Evolutionary conservation across 2,888 invertebrate genomes (phyloP), one percentile per base, ranked within the genome.

Genomic region (Litoditis marina): DNA sequence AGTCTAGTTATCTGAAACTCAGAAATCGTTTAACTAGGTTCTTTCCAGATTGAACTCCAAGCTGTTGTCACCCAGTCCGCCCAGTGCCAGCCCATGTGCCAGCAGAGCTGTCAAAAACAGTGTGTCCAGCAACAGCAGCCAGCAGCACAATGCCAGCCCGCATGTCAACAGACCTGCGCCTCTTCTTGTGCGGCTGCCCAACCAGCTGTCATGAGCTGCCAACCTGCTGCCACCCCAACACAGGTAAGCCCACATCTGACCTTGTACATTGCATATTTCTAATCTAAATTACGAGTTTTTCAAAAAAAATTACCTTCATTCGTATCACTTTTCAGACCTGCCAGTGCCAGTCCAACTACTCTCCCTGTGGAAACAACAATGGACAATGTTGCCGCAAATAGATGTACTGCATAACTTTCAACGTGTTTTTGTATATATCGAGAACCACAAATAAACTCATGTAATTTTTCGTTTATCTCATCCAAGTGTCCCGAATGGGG

Each of bases 321-420:
- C n/a, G n/a, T n/a, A n/a, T n/a, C n/a, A n/a, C n/a, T n/a, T n/a
- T n/a, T n/a, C n/a, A 57, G 42, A 49, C 55, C 27, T 61, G 61
- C 55, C 49, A 46, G 19, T 62, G 62, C 56, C 62, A 62, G 46
- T n/a, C 19, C 22, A 70, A 70, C 66, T 73, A 73, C 63, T 63
- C 65, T 25, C 73, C 73, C 52, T 73, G 73, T 54, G 64, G 60
- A 54, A 42, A 44, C 54, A 36, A 30, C 36, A 67, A 65, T 51
- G 69, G 73, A 65, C n/a, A n/a, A n/a, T 73, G 73, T 66, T 73
- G 73, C 63, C 52, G 65, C 28, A 66, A 68, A 63, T 68, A 70
- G 68, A n/a, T n/a, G n/a, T n/a, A n/a, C n/a, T n/a, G n/a, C n/a
- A n/a, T n/a, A n/a, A n/a, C n/a, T n/a, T n/a, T n/a, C n/a, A n/a